Base-by-base conservation (phyloP, 2,888 invertebrate species). In the Drosophila nr. perissopoda region DNA sequence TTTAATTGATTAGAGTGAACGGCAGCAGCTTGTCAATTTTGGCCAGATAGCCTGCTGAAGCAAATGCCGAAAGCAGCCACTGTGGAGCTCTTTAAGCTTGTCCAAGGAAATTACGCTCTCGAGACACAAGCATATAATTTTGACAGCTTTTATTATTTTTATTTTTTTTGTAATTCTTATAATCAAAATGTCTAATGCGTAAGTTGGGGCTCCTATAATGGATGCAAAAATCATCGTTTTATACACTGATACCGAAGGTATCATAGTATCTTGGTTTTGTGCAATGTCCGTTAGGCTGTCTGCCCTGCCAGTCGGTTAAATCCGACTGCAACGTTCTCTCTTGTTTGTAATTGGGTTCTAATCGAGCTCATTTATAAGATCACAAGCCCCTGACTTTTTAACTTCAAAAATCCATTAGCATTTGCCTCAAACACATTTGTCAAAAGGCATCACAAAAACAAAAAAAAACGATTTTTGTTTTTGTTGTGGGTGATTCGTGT, bases 1-100 rank as follows among this genome's bases (percentile, higher is more conserved):
- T 87, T 87, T 87, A 90, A 76, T 90, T 87, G 89, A 90, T 90
- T 89, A 89, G 78, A 84, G 83, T 76, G 76, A 48, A 63, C 48
- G 38, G 56, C 63, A 67, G 68, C 66, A 56, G 53, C 63, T 56
- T 45, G 48, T 45, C 74, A 73, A 71, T 62, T 82, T 77, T 54
- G 58, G 51, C 45, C 76, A 88, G 83, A 87, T 83, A 72, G 45
- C 31, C 58, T 73, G 82, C 76, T 89, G 84, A 73, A 62, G 67
- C 72, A 79, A 73, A 75, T 86, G 54, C 62, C 69, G 27, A 34
- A 40, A 52, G 27, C 56, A 57, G 66, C 29, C 42, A 36, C 56
- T 45, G 59, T 18, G n/a, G 8, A 45, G 29, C 74, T 66, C 60
- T 80, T 87, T 77, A 85, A 69, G 77, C 61, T 64, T 34, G 16